These are phyloP conservation scores for Bombus sibiricus DNA, from an alignment of 1,140 invertebrate species.

Conservation along the genomic window DNA sequence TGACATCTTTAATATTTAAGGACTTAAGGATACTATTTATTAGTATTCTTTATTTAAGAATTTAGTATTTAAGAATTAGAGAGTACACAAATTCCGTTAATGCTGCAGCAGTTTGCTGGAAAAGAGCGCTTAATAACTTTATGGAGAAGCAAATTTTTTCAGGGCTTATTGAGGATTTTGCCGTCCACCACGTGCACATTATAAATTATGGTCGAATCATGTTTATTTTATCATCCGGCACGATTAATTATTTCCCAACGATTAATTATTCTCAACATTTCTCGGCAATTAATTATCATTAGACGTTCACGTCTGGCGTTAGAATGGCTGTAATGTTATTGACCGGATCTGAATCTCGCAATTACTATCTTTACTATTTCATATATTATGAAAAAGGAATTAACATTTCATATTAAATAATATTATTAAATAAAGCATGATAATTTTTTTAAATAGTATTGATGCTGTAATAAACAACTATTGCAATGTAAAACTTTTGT, in stretches of 20 bases:
- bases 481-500: background rate
- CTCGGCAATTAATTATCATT: slow-evolving; percentile 64
- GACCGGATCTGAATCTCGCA: slow-evolving; percentile 1
- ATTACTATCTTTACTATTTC: no score
- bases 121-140: background rate
- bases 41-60: background rate
- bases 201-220: slow-evolving; percentile 59
- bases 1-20: no score
- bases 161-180: background rate
- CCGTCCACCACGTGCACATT: slow-evolving; percentile 15
- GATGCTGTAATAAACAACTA: background rate
- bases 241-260: slow-evolving; percentile 60
- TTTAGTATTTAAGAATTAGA: background rate
- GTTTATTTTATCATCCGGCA: slow-evolving; percentile 47
- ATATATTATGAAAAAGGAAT: background rate
- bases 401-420: background rate
- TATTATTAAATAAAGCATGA: background rate
- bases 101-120: background rate
- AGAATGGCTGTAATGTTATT: slow-evolving; percentile 36
- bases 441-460: background rate
- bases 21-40: no score
- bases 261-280: slow-evolving; percentile 61
- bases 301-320: slow-evolving; percentile 16
- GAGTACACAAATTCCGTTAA: background rate
- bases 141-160: background rate